Conservation (phyloP, 2,113 vertebrate species). For the Microtus oregoni region DNA sequence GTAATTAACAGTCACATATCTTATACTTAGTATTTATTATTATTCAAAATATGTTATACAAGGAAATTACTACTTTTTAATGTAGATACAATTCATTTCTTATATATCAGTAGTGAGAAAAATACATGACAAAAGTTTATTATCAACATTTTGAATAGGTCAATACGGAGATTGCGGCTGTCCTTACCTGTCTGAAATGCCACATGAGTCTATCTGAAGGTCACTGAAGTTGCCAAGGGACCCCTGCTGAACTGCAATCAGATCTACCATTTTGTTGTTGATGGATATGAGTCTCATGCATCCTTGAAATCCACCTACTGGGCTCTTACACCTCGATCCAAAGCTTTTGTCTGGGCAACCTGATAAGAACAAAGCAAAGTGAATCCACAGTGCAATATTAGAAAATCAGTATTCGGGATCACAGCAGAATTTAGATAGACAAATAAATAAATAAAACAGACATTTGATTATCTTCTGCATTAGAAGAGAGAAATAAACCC, state of each 20-base stretch:
- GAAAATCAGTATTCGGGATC: neutral
- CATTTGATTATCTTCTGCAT: slow-evolving; percentile 1
- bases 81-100: neutral
- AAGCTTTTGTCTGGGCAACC: slow-evolving; percentile 90
- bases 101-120: neutral
- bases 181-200: slow-evolving; percentile 95
- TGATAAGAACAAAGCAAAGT: slow-evolving; percentile 81
- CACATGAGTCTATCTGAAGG: slow-evolving; percentile 95
- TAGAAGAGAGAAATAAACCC: neutral
- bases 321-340: slow-evolving; percentile 88
- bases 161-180: neutral
- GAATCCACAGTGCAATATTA: neutral
- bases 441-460: neutral
- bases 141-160: neutral
- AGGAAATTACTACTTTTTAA: neutral
- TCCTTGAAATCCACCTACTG: slow-evolving; percentile 92
- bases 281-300: slow-evolving; percentile 93
- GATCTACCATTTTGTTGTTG: slow-evolving; percentile 88
- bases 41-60: neutral
- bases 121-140: neutral
- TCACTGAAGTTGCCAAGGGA: slow-evolving; percentile 93
- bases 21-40: neutral
- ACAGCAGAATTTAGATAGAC: neutral
- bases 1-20: neutral
- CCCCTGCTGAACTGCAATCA: slow-evolving; percentile 93